These are phyloP conservation scores for Diplolepis rosae DNA, from an alignment of 2,888 invertebrate species.

Conservation along the genomic window DNA sequence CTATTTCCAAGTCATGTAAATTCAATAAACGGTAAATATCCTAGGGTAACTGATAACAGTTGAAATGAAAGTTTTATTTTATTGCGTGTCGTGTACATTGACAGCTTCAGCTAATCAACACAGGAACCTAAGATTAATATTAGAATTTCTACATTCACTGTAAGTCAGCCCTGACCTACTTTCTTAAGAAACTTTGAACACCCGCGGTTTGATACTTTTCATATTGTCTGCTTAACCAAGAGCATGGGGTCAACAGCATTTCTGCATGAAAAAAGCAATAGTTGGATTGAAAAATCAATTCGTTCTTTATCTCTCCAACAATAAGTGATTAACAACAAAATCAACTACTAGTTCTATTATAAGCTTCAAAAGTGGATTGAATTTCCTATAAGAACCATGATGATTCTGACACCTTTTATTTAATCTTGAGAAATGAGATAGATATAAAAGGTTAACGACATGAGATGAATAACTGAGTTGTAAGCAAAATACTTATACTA, in stretches of 20 bases:
- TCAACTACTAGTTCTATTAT: not conserved
- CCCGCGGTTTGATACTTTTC: constrained; percentile 45
- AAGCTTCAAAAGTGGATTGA: not conserved
- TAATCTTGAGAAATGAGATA: not conserved
- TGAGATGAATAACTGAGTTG: not conserved
- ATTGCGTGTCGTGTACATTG: not conserved
- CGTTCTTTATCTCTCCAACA: constrained; percentile 2
- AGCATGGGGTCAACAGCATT: constrained; percentile 8
- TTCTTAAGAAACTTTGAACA: constrained; percentile 56
- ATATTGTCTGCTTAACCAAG: constrained; percentile 49
- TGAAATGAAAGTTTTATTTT: constrained; percentile 5
- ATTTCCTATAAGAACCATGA: not conserved
- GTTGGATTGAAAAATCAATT: constrained; percentile 37
- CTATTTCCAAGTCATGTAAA: not conserved
- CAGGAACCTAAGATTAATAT: constrained; percentile 18
- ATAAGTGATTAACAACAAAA: constrained; percentile 5
- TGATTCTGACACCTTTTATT: not conserved
- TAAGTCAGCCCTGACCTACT: constrained; percentile 56
- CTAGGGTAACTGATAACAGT: constrained; percentile 8
- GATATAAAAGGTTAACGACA: not conserved
- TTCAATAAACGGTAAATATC: not conserved
- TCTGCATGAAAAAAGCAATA: constrained; percentile 23
- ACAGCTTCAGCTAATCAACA: constrained; percentile 13
- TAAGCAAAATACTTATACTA: not conserved
- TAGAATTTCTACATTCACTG: constrained; percentile 36